Evolutionary conservation across 35 echinoderm and acorn worm species (phyloP), one percentile per base, ranked within the genome.

Genomic region (Lytechinus variegatus): DNA sequence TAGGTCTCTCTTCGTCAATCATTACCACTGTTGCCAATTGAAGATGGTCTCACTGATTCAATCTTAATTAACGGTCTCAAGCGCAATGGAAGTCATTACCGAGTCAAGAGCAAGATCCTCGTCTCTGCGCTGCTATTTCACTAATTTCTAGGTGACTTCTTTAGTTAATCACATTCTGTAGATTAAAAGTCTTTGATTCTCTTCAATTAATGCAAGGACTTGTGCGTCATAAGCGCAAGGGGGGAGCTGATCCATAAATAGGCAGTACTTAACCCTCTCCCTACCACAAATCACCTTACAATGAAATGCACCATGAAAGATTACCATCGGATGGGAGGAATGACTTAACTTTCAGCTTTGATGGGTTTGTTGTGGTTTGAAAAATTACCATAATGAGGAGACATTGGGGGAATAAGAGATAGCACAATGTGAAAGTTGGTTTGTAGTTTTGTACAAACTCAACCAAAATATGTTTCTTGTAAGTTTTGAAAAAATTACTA

Each of bases 121-220:
- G 56, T 58, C 56, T 11, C 9, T 58, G 56, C 66, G 66, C 88
- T 52, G 88, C 52, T 90, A 90, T 90, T 54, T 90, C 88, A 44
- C 88, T 90, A 90, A 90, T 90, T 90, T 90, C 88, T 90, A 90
- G 88, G 88, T 52, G 88, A 90, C 88, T 90, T 90, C 88, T 90
- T 90, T 90, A 90, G 9, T 21, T 90, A 90, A 90, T 90, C 88
- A 90, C 88, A 90, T 90, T 90, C 52, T 44, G 16, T 90, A 90
- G 88, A 90, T 90, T 90, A 90, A 90, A 44, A 90, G 28, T 90
- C 88, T 79, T 79, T 90, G 88, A 90, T 90, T 90, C 88, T 54
- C 88, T 90, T 90, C 66, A 79, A 79, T 79, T 79, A 79, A 79
- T 79, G 66, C 66, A 79, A 79, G 16, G 66, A 24, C 66, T 79